These are phyloP conservation scores for Odontothrips loti DNA, from an alignment of 2,888 invertebrate species.

Conservation along the genomic window DNA sequence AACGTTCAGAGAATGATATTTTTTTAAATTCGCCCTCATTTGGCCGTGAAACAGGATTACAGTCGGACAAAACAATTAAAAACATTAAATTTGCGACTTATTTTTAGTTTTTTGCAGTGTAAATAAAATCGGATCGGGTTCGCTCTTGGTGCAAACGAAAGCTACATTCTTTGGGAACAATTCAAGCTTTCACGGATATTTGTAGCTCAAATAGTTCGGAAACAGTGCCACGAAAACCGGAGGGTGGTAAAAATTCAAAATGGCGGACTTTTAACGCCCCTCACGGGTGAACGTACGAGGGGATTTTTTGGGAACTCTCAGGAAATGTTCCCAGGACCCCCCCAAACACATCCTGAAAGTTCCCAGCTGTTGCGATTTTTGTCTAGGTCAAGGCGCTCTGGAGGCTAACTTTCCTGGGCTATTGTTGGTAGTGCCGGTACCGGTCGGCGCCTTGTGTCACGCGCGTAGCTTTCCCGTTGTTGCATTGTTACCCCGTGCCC, in stretches of 20 bases:
- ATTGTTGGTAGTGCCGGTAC: no score
- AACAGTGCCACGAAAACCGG: neutral
- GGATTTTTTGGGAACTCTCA: neutral
- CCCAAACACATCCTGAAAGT: neutral
- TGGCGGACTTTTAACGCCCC: slow-evolving; percentile 1
- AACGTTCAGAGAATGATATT: neutral
- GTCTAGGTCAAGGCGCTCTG: neutral
- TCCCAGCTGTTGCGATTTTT: neutral
- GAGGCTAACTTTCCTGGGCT: neutral
- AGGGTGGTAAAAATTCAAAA: neutral
- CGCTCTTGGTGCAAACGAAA: neutral
- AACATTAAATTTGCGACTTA: neutral
- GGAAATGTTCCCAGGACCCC: neutral
- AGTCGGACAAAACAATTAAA: neutral
- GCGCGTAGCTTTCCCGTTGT: no score
- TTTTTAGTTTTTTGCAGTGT: neutral
- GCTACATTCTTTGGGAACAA: neutral
- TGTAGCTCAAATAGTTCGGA: neutral
- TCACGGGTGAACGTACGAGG: neutral
- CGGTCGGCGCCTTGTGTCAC: no score
- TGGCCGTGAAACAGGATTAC: neutral
- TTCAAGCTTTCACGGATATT: neutral
- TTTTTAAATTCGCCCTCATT: neutral
- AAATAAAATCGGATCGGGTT: neutral
- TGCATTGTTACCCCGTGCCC: no score